Percentiles rank a stretch among this genome's conserved stretches.
phyloP scores from a whole-genome alignment of 2,113 vertebrate genomes.

The Chloroceryle aenea region DNA sequence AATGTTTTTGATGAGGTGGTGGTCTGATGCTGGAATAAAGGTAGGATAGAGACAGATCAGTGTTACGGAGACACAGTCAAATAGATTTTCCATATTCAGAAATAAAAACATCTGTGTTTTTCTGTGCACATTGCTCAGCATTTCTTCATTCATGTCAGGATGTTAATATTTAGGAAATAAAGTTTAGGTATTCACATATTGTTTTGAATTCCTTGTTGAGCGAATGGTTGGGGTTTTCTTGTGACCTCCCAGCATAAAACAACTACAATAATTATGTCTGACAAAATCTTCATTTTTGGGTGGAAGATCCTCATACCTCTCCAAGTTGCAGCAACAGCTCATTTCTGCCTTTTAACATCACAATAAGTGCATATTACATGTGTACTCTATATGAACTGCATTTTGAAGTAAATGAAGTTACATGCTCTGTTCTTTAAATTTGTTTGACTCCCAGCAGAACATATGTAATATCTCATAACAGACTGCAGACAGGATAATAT shows the following conservation, averaged over 20 bases:
- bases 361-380: not conserved
- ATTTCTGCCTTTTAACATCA: not conserved
- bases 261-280: not conserved
- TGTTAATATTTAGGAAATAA: not conserved
- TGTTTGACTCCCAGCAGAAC: slow-evolving; percentile 23
- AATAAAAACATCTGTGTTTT: not conserved
- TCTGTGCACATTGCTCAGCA: not conserved
- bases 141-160: not conserved
- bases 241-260: not conserved
- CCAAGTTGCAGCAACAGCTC: not conserved
- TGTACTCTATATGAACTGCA: slow-evolving; percentile 30
- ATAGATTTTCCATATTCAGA: not conserved
- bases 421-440: slow-evolving; percentile 18
- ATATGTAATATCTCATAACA: slow-evolving; percentile 40
- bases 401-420: slow-evolving; percentile 39
- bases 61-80: not conserved
- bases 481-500: slow-evolving; percentile 44
- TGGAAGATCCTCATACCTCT: not conserved
- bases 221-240: not conserved
- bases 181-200: not conserved
- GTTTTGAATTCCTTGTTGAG: not conserved
- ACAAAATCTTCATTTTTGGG: not conserved
- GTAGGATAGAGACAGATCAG: not conserved
- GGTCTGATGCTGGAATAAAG: not conserved
- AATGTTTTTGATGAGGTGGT: not conserved